Evolutionary conservation across 2,113 vertebrate genomes (phyloP).

Genomic region (Apus apus): DNA sequence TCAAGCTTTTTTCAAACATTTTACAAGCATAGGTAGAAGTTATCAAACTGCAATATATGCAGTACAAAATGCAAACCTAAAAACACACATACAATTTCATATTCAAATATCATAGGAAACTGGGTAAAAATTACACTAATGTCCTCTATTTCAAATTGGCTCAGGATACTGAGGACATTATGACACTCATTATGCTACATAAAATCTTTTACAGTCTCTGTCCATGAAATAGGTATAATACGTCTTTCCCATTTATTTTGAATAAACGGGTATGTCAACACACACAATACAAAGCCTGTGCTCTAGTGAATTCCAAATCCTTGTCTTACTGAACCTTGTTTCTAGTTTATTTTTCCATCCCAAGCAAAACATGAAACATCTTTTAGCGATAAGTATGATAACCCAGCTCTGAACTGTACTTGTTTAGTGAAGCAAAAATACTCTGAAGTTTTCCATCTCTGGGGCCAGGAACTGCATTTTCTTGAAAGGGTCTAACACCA

Average conservation of each 20-base stretch:
- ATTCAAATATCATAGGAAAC: not conserved
- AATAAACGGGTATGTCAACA: not conserved
- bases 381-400: not conserved
- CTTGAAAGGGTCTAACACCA: slow-evolving; percentile 33
- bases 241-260: not conserved
- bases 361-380: slow-evolving; percentile 9
- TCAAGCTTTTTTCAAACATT: not conserved
- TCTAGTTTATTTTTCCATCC: slow-evolving; percentile 26
- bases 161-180: not conserved
- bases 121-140: not conserved
- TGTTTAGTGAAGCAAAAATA: slow-evolving; percentile 32
- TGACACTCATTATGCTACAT: not conserved
- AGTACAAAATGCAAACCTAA: not conserved
- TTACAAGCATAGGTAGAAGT: not conserved
- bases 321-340: not conserved
- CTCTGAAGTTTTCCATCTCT: not conserved
- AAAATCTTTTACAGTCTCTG: not conserved
- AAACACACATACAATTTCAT: not conserved
- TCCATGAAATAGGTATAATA: not conserved
- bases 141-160: not conserved
- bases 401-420: slow-evolving; percentile 19
- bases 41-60: not conserved
- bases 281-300: not conserved
- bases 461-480: not conserved
- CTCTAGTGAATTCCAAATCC: not conserved